Conservation (phyloP, 2,888 invertebrate species). For the Drosophila mettleri region DNA sequence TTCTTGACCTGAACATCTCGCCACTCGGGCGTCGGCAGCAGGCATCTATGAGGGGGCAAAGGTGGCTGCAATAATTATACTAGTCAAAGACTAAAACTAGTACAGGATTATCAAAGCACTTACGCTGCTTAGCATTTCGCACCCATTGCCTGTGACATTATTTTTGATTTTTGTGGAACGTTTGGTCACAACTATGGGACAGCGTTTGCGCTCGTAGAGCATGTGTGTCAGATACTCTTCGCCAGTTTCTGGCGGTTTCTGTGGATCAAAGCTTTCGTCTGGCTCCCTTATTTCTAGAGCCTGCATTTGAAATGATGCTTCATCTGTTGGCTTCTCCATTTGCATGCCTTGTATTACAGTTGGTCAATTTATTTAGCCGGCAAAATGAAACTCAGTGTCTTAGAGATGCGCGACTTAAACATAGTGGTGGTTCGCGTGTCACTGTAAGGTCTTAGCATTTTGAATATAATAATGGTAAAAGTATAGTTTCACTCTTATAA, state of each 20-base stretch:
- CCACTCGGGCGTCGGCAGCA: constrained; percentile 84
- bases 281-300: constrained; percentile 82
- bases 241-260: constrained; percentile 76
- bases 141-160: constrained; percentile 12
- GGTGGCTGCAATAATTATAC: constrained; percentile 28
- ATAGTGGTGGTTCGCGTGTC: not conserved
- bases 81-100: not conserved
- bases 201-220: constrained; percentile 82
- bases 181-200: constrained; percentile 82
- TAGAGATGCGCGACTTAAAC: constrained; percentile 8
- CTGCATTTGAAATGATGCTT: constrained; percentile 81
- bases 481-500: no score
- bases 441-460: not conserved
- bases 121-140: constrained; percentile 45
- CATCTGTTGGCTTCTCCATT: constrained; percentile 37
- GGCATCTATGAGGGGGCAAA: constrained; percentile 51
- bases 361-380: constrained; percentile 17
- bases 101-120: not conserved
- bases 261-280: constrained; percentile 82
- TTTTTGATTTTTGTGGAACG: constrained; percentile 43
- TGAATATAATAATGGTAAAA: not conserved
- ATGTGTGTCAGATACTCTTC: constrained; percentile 84
- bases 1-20: constrained; percentile 74
- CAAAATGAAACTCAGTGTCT: constrained; percentile 2
- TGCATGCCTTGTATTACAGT: not conserved